These are phyloP conservation scores for Lutjanus erythropterus DNA, from an alignment of 2,113 vertebrate species.

Conservation along the genomic window DNA sequence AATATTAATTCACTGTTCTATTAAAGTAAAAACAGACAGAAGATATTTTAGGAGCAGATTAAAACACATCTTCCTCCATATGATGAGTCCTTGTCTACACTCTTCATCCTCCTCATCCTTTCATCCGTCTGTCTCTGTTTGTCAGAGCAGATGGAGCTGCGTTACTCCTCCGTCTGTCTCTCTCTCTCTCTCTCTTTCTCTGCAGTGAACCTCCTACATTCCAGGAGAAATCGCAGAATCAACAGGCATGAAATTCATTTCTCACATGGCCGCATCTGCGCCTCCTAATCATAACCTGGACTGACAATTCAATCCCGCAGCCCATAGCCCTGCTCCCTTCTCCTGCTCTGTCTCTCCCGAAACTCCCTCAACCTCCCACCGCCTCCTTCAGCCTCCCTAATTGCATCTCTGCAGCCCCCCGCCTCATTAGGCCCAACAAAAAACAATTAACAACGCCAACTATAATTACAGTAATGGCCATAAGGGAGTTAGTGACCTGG, in stretches of 20 bases:
- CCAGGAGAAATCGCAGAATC: constrained; percentile 83
- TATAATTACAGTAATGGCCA: constrained; percentile 84
- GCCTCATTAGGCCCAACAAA: constrained; percentile 76
- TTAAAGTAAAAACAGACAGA: background rate
- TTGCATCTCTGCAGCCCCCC: constrained; percentile 43
- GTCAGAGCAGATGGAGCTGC: constrained; percentile 18
- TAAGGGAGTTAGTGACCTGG: constrained; percentile 82
- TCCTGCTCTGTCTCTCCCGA: constrained; percentile 28
- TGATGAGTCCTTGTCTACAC: constrained; percentile 27
- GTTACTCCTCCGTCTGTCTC: background rate
- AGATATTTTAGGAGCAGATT: background rate
- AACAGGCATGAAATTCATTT: constrained; percentile 88
- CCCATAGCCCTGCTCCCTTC: constrained; percentile 56
- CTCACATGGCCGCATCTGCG: constrained; percentile 83
- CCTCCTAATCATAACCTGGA: constrained; percentile 86
- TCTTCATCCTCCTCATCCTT: constrained; percentile 8
- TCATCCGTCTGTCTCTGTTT: background rate
- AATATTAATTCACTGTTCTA: too few relatives aligned
- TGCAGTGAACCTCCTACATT: constrained; percentile 71
- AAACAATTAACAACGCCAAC: constrained; percentile 83
- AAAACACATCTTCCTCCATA: background rate
- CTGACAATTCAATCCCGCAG: constrained; percentile 84
- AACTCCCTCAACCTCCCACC: constrained; percentile 30
- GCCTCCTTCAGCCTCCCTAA: constrained; percentile 49
- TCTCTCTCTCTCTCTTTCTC: constrained; percentile 8